A percentile compares a stretch with the other conserved stretches of the same genome.
phyloP scores from a whole-genome alignment of 2,113 vertebrate genomes.

The Salvelinus namaycush region DNA sequence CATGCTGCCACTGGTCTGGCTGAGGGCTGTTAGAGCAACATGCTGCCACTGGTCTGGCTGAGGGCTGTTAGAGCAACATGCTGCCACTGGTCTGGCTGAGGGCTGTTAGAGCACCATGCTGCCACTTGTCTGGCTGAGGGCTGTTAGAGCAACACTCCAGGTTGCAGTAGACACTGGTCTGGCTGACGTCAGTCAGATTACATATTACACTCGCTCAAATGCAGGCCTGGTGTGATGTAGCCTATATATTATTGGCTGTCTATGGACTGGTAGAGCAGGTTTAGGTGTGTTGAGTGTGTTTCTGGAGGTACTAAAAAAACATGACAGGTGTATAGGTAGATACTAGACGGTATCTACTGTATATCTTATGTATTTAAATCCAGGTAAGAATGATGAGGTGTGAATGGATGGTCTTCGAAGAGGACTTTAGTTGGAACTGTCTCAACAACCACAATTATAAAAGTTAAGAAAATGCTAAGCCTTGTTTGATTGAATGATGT shows the following conservation, averaged over 20 bases:
- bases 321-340: background rate
- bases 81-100: too few species aligned
- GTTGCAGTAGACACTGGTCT: too few species aligned
- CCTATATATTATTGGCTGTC: background rate
- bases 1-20: too few species aligned
- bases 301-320: background rate
- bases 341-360: background rate
- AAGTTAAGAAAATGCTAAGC: background rate
- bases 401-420: background rate
- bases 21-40: too few species aligned
- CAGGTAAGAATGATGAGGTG: too few species aligned
- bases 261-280: background rate
- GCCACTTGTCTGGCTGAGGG: too few species aligned
- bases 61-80: too few species aligned
- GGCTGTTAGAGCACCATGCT: too few species aligned
- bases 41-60: too few species aligned
- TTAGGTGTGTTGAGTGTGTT: conserved; percentile 20
- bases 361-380: too few species aligned
- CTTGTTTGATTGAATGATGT: background rate
- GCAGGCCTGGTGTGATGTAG: background rate
- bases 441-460: background rate
- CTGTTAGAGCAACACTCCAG: too few species aligned
- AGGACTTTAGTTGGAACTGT: background rate
- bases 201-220: background rate
- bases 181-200: background rate